Evolutionary conservation across 2,888 invertebrate genomes (phyloP), one percentile per base, ranked within the genome.

Genomic region (Sesia apiformis): DNA sequence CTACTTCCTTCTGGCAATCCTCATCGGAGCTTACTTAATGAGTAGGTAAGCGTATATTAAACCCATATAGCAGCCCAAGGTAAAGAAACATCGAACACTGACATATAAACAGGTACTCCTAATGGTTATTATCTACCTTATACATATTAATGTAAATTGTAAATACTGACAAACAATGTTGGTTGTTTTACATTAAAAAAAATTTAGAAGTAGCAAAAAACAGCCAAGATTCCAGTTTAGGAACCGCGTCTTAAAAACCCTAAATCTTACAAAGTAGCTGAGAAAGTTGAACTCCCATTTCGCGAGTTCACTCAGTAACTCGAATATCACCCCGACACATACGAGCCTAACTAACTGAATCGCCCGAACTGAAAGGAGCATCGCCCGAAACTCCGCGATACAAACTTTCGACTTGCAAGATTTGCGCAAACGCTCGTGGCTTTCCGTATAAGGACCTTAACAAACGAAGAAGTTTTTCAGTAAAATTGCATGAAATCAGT

Each of bases 361-460:
- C n/a, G n/a, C n/a, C n/a, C n/a, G n/a, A n/a, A n/a, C n/a, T n/a
- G n/a, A 82, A 82, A 67, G 76, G 69, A 76, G 69, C 70, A 72
- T 69, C 75, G 69, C 52, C 66, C 72, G 64, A 74, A 80, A 81
- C 78, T 81, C 72, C 57, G 63, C 72, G 78, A 81, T 80, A 81
- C 80, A 83, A 84, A 84, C 77, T 84, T 80, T 73, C 68, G 72
- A 76, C 72, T 82, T 72, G 78, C 77, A 72, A 82, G 81, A 81
- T 83, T 84, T 81, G 78, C 76, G 75, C 81, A 84, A 84, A 78
- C 76, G 78, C 80, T 78, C 66, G 71, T 76, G 74, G 77, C 73
- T 74, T 75, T 67, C 57, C 56, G 56, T 61, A 51, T 72, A 54
- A 59, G 43, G 52, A 42, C 42, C 4, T 7, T 49, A 7, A 57